A percentile compares a stretch with the other conserved stretches of the same genome.
These are phyloP conservation scores for Cordylochernes scorpioides DNA, from an alignment of 2,888 invertebrate species.

Conservation along the genomic window DNA sequence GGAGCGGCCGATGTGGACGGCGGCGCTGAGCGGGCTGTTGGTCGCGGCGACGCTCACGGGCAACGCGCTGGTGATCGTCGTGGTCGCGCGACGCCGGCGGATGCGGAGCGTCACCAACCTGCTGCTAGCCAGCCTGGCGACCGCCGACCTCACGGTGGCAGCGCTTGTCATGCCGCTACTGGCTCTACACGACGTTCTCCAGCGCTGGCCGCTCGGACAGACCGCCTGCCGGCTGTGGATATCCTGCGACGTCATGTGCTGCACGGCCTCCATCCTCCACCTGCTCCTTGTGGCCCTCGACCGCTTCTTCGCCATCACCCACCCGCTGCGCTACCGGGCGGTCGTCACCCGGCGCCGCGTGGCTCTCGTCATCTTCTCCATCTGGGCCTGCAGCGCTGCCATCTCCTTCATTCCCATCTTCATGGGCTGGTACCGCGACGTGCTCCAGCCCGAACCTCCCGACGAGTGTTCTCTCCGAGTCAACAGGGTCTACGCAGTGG, in stretches of 20 bases:
- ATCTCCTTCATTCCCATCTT: constrained; percentile 21
- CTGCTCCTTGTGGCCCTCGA: constrained; percentile 25
- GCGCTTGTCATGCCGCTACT: constrained; percentile 20
- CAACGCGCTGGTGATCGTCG: constrained; percentile 18
- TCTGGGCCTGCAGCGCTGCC: constrained; percentile 18
- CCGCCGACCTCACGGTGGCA: constrained; percentile 20
- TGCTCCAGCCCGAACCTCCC: constrained; percentile 17
- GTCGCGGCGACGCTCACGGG: constrained; percentile 16
- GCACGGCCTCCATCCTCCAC: constrained; percentile 20
- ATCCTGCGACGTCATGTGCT: constrained; percentile 21
- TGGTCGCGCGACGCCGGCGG: constrained; percentile 17
- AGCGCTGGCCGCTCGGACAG: constrained; percentile 18
- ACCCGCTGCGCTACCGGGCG: constrained; percentile 18
- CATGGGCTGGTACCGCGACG: constrained; percentile 18
- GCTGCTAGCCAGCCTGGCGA: constrained; percentile 18
- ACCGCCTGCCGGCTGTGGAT: constrained; percentile 20
- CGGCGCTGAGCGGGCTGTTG: no score
- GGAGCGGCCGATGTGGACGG: no score
- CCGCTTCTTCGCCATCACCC: constrained; percentile 20
- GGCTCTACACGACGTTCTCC: constrained; percentile 23
- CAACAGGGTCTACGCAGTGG: constrained; percentile 18
- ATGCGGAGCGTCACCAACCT: constrained; percentile 19
- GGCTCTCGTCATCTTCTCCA: constrained; percentile 17
- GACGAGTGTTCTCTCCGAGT: constrained; percentile 13
- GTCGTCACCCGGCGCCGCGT: constrained; percentile 15